phyloP scores from a whole-genome alignment of 2,113 vertebrate genomes.

The Seriola dumerili region DNA sequence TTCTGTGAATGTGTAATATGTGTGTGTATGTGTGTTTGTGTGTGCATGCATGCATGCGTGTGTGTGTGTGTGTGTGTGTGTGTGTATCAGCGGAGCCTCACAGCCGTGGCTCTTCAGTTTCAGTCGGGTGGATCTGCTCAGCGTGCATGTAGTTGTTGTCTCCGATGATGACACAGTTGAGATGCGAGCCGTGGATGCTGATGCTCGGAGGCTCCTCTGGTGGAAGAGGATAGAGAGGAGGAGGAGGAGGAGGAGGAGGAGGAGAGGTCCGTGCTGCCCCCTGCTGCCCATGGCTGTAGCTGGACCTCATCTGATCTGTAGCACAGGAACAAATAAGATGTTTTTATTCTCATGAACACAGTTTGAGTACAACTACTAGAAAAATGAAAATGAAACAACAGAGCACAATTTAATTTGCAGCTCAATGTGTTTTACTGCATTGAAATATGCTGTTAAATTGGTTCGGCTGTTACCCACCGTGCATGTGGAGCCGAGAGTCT shows the following conservation, averaged over 20 bases:
- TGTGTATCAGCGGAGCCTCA: not conserved
- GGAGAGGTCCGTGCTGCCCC: constrained; percentile 18
- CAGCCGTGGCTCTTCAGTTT: not conserved
- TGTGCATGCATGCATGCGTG: too few relatives aligned
- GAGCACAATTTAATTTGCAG: not conserved
- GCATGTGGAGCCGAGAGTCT: not conserved
- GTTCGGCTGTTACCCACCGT: constrained; percentile 55
- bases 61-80: not conserved
- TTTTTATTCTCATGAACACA: not conserved
- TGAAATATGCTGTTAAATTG: not conserved
- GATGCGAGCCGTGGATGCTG: constrained; percentile 67
- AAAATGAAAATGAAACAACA: not conserved
- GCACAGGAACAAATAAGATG: not conserved
- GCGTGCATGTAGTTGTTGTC: constrained; percentile 78
- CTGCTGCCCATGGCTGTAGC: constrained; percentile 40
- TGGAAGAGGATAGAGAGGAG: not conserved
- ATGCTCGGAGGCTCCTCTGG: constrained; percentile 42
- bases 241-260: not conserved
- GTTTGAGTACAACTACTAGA: not conserved
- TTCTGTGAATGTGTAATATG: not conserved
- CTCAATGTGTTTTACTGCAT: not conserved
- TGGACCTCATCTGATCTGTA: constrained; percentile 31
- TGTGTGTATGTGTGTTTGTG: not conserved
- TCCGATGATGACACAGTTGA: constrained; percentile 82
- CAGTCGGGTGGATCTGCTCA: constrained; percentile 26